Percentiles rank a stretch among this genome's conserved stretches.
These are phyloP conservation scores for Nomada flava DNA, from an alignment of 2,888 invertebrate species.

Conservation along the genomic window DNA sequence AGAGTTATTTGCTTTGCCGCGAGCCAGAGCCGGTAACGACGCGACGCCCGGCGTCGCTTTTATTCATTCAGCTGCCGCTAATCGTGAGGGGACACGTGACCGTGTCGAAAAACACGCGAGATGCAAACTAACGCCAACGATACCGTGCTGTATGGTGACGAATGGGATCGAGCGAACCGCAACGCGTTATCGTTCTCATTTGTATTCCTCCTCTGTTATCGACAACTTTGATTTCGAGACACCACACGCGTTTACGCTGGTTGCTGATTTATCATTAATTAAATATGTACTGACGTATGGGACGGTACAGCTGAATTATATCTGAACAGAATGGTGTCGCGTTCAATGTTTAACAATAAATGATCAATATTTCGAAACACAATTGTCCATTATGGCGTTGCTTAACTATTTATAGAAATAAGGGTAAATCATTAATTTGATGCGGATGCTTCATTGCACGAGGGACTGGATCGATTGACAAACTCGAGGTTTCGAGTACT, in stretches of 20 bases:
- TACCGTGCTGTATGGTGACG: neutral
- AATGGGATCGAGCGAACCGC: neutral
- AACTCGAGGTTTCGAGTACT: neutral
- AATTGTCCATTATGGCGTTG: neutral
- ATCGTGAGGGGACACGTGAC: conserved; percentile 58
- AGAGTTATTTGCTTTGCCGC: conserved; percentile 46
- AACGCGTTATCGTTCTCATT: conserved; percentile 5
- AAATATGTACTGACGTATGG: neutral
- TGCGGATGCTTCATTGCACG: too few relatives aligned
- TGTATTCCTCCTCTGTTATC: neutral
- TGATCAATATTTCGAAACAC: too few relatives aligned
- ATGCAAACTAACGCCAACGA: conserved; percentile 16
- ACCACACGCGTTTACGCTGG: too few relatives aligned
- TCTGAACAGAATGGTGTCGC: neutral
- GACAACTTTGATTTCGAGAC: conserved; percentile 18
- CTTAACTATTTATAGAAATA: neutral
- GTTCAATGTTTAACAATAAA: too few relatives aligned
- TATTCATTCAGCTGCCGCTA: conserved; percentile 38
- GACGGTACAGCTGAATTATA: neutral
- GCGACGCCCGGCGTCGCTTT: conserved; percentile 15
- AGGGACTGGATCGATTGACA: conserved; percentile 21
- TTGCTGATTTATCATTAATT: neutral
- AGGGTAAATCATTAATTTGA: too few relatives aligned
- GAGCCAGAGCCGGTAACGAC: neutral
- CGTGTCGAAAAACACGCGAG: conserved; percentile 61